Conservation (phyloP, 2,113 vertebrate genomes). For the Aegypius monachus region DNA sequence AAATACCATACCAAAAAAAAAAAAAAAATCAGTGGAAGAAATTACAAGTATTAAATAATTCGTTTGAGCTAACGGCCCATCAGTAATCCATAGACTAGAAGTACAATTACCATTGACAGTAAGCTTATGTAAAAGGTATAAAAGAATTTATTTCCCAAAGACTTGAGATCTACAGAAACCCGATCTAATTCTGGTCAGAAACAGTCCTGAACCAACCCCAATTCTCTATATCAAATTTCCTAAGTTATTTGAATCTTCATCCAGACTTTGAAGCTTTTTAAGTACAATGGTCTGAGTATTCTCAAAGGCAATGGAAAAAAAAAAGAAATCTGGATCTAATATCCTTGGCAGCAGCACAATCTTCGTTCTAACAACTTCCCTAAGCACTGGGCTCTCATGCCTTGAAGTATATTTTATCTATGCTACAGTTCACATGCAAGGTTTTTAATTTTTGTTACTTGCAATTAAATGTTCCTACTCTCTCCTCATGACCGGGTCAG, state of each 20-base stretch:
- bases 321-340: background rate
- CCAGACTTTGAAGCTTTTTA: background rate
- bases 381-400: fast-evolving
- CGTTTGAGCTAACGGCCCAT: background rate
- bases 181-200: background rate
- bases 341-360: background rate
- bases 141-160: background rate
- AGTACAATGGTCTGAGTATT: background rate
- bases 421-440: background rate
- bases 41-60: background rate
- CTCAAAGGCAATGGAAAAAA: background rate
- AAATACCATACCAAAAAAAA: background rate
- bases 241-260: background rate
- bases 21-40: background rate
- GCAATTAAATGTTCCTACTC: background rate
- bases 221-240: background rate
- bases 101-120: background rate
- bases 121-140: background rate
- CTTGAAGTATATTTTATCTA: background rate
- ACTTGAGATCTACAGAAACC: background rate
- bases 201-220: background rate
- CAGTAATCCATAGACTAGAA: background rate
- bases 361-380: background rate
- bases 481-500: background rate
- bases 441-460: background rate